These are phyloP conservation scores for Diplosoma virens DNA, from an alignment of 23 tunicate species.

Conservation along the genomic window DNA sequence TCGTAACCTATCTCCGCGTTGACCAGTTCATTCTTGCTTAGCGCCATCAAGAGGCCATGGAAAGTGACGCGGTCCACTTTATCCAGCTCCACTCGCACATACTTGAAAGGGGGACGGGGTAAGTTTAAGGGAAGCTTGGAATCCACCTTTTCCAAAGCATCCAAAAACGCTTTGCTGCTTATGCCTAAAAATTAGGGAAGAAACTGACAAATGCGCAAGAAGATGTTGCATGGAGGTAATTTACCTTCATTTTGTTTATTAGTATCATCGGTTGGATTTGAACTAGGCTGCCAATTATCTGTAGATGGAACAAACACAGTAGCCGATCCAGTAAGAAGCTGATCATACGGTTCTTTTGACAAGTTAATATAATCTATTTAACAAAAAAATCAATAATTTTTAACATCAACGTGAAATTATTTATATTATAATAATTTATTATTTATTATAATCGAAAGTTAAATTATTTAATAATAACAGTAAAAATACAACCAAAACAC, in stretches of 20 bases:
- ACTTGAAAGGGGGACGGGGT: constrained; percentile 37
- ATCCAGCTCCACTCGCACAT: constrained; percentile 54
- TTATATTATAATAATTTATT: too few species aligned
- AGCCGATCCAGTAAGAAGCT: constrained; percentile 36
- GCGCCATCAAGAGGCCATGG: constrained; percentile 73
- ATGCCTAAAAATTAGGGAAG: constrained; percentile 39
- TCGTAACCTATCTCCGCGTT: constrained; percentile 66
- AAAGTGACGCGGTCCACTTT: constrained; percentile 60
- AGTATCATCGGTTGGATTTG: not conserved
- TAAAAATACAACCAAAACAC: too few species aligned
- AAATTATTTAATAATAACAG: too few species aligned
- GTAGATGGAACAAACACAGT: constrained; percentile 78
- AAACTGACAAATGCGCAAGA: not conserved
- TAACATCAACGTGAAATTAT: too few species aligned
- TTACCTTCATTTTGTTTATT: constrained; percentile 38
- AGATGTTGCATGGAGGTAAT: not conserved
- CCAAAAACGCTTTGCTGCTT: constrained; percentile 56
- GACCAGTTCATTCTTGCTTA: constrained; percentile 71
- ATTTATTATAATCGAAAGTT: too few species aligned
- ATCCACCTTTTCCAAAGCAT: constrained; percentile 56
- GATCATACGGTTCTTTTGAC: constrained; percentile 77
- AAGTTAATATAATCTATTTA: constrained; percentile 43
- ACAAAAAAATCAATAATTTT: not conserved
- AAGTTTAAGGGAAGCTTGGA: constrained; percentile 16
- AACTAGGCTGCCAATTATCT: constrained; percentile 57